Base-by-base conservation (phyloP, 2,113 vertebrate genomes). In the Caloenas nicobarica region DNA sequence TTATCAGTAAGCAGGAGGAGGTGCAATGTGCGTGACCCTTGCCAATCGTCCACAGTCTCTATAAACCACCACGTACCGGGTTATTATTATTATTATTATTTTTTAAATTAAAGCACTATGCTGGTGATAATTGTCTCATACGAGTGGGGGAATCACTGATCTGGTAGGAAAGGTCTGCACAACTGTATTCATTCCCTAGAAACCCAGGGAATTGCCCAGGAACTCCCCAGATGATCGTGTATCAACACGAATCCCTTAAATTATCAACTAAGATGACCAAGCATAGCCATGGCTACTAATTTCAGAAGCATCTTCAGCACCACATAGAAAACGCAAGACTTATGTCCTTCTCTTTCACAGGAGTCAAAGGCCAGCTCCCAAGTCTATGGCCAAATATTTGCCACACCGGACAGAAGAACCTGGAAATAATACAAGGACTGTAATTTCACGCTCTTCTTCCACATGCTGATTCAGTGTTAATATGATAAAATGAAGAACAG, bases 261-360 rank as follows among this genome's bases (percentile, higher is more conserved):
- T 16, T 11, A 42, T 40, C 46, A 28, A 46, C 34, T 48, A 46
- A 26, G 18, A 38, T 4, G 34, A n/a, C 14, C 2, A 1, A 48
- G 36, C n/a, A 60, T 9, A 62, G 28, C 60, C 69, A 44, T 2
- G 16, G 40, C 15, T 70, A 8, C 53, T 64, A 11, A 31, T 22
- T 48, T 24, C 86, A 88, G 83, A 42, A 72, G 66, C 24, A 73
- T 4, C 54, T 61, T 44, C 15, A 76, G 23, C 42, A 50, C 8
- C 4, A 2, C 29, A 44, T 3, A 40, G 33, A 31, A 72, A 48
- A 13, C 2, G 14, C 38, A 51, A 71, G 44, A 44, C 5, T 42
- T 57, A 34, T 9, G 16, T 6, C 13, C 14, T 34, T 22, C 33
- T 40, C 50, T 15, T 57, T 40, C 64, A 36, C 0, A 0, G 44